Percentiles rank a stretch among this genome's conserved stretches.
Evolutionary conservation across 2,797 vertebrate genomes (phyloP).

Genomic region (Pipistrellus kuhlii): DNA sequence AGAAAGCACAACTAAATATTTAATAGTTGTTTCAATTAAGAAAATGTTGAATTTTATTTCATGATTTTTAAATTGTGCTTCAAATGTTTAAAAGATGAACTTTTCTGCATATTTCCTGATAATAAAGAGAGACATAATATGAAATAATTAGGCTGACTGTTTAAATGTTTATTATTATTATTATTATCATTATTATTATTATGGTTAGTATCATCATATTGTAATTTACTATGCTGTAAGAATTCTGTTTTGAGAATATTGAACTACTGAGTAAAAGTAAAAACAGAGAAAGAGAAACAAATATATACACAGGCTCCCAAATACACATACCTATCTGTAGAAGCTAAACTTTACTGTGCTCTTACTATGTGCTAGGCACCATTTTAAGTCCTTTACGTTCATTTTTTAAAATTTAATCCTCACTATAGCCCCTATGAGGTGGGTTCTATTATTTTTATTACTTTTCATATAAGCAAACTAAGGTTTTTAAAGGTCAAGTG

Average conservation of each 20-base stretch:
- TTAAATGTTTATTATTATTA: conserved; percentile 24
- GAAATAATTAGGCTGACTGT: neutral
- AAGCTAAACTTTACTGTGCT: neutral
- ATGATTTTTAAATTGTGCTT: neutral
- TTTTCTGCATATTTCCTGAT: neutral
- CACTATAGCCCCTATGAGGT: neutral
- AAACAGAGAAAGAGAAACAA: neutral
- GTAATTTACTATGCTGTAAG: neutral
- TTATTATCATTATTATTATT: neutral
- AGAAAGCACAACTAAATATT: neutral
- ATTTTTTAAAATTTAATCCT: conserved; percentile 16
- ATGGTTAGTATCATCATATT: neutral
- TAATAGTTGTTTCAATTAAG: neutral
- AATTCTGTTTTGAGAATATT: neutral
- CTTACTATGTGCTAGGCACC: neutral
- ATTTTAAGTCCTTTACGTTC: neutral
- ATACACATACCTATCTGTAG: neutral
- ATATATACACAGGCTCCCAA: neutral
- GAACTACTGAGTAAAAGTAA: neutral
- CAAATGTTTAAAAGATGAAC: conserved; percentile 14
- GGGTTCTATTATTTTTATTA: neutral
- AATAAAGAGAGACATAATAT: neutral
- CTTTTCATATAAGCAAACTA: conserved; percentile 27
- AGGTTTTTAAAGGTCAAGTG: neutral
- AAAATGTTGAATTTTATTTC: conserved; percentile 36